Conservation (phyloP, 2,113 vertebrate genomes). For the Mustela lutreola region DNA sequence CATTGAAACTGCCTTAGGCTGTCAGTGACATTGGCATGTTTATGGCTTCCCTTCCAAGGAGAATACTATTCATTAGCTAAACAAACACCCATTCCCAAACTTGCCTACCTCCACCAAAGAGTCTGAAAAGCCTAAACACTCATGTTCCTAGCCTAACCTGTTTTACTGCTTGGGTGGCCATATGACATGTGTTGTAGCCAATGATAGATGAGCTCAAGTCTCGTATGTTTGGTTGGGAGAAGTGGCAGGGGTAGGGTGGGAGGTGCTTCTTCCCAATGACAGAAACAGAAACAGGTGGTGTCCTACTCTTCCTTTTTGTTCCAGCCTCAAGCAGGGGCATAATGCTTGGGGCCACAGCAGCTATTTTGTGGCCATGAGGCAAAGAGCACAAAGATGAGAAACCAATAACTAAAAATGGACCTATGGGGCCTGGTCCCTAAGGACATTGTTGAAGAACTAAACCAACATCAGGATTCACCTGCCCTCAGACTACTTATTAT, state of each 20-base stretch:
- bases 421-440: not conserved
- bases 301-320: not conserved
- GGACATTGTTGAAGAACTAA: not conserved
- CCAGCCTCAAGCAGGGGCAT: not conserved
- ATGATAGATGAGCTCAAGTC: not conserved
- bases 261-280: not conserved
- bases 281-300: not conserved
- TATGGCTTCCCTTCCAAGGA: not conserved
- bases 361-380: not conserved
- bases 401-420: not conserved
- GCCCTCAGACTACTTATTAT: not conserved
- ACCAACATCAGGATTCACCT: not conserved
- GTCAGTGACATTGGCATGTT: not conserved
- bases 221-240: not conserved
- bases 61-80: not conserved
- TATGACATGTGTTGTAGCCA: not conserved
- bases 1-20: not conserved
- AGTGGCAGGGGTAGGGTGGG: fast-evolving
- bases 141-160: not conserved
- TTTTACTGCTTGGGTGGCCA: not conserved
- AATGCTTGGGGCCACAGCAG: not conserved
- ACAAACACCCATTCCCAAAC: not conserved
- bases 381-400: not conserved
- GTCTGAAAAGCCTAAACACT: not conserved
- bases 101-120: not conserved